These are phyloP conservation scores for Habropoda laboriosa DNA, from an alignment of 1,140 invertebrate species.

Conservation along the genomic window DNA sequence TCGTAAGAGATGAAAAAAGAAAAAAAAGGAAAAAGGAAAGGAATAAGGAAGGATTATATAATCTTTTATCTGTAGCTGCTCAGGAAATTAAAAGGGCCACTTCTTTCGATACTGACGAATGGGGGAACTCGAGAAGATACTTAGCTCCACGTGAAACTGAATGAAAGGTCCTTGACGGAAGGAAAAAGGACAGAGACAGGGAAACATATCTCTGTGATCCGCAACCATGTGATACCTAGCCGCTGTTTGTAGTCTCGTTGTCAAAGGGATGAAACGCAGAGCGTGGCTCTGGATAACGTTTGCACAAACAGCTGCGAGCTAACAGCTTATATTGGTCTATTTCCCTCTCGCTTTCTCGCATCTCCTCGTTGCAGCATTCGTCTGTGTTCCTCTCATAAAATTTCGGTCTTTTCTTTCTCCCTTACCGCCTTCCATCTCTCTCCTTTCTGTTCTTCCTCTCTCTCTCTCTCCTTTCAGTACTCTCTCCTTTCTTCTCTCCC, in stretches of 20 bases:
- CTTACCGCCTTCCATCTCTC: neutral
- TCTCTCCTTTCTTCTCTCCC: neutral
- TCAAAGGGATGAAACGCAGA: slow-evolving; percentile 59
- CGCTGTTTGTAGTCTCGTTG: slow-evolving; percentile 60
- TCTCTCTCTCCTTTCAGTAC: neutral
- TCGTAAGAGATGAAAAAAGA: slow-evolving; percentile 28
- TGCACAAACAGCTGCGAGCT: slow-evolving; percentile 66
- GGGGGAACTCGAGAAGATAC: neutral
- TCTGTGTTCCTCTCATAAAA: neutral
- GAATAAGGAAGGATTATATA: slow-evolving; percentile 49
- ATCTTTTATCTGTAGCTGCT: slow-evolving; percentile 5
- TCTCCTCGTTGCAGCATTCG: neutral
- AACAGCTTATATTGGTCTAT: slow-evolving; percentile 65
- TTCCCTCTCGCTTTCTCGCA: slow-evolving; percentile 27
- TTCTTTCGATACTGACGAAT: slow-evolving; percentile 41
- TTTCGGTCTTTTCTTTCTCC: neutral
- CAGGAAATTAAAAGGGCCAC: slow-evolving; percentile 49
- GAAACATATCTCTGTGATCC: slow-evolving; percentile 55
- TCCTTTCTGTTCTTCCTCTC: neutral
- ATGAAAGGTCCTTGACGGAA: neutral
- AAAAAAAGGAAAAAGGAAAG: slow-evolving; percentile 12
- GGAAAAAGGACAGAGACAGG: slow-evolving; percentile 1
- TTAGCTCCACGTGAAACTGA: neutral
- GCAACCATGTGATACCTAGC: slow-evolving; percentile 34
- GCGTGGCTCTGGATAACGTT: slow-evolving; percentile 60